Evolutionary conservation across 2,888 invertebrate species (phyloP).

Genomic region (Cristatella mucedo): DNA sequence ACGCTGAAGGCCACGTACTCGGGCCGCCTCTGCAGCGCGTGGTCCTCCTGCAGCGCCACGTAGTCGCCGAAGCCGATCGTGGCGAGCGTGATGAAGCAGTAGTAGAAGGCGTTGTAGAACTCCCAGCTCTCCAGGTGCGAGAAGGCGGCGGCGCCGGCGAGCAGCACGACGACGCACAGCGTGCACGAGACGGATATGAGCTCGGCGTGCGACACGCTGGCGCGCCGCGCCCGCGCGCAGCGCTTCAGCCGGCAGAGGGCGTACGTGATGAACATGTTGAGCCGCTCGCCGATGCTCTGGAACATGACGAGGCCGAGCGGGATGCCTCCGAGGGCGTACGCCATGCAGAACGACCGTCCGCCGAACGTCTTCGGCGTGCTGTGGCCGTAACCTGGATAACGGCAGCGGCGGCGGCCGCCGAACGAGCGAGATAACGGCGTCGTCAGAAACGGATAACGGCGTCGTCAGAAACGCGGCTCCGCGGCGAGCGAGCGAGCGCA

Average conservation of each 20-base stretch:
- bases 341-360: conserved; percentile 97
- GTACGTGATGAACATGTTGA: conserved; percentile 92
- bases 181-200: conserved; percentile 60
- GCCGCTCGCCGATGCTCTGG: conserved; percentile 91
- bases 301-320: conserved; percentile 95
- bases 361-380: conserved; percentile 88
- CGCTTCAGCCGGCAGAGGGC: conserved; percentile 74
- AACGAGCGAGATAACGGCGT: no score
- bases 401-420: background rate
- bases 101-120: conserved; percentile 73
- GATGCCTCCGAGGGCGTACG: conserved; percentile 64
- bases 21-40: conserved; percentile 78
- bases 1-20: conserved; percentile 91
- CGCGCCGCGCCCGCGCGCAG: conserved; percentile 56
- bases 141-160: conserved; percentile 85
- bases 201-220: conserved; percentile 68
- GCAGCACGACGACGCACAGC: conserved; percentile 77
- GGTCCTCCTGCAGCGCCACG: conserved; percentile 90
- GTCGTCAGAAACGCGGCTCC: no score
- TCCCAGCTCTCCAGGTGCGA: conserved; percentile 88
- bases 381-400: conserved; percentile 79
- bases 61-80: conserved; percentile 97
- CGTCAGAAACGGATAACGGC: no score
- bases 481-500: no score
- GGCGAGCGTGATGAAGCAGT: conserved; percentile 95